Evolutionary conservation across 2,888 invertebrate genomes (phyloP), one percentile per base, ranked within the genome.

Genomic region (Parnassius smintheus): DNA sequence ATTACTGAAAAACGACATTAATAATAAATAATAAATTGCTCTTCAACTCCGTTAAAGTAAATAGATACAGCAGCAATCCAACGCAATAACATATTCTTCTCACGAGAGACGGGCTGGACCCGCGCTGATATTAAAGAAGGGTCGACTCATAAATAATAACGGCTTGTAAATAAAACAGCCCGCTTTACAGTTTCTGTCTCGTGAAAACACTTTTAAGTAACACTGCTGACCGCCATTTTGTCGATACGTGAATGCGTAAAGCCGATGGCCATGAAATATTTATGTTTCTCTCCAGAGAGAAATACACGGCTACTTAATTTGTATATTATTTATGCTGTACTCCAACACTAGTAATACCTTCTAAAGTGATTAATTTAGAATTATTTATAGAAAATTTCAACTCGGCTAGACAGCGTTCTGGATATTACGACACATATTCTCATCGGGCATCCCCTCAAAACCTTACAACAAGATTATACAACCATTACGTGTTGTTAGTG

Each of bases 131-230:
- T 49, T 49, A 49, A n/a, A 49, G 49, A 49, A 49, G 13, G 49
- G 49, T 49, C 49, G 13, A 49, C 55, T 56, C 45, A 45, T 56
- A 56, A 56, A 56, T 56, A 46, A 56, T 56, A 56, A 56, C 55
- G 55, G 11, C 25, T 44, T 51, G 25, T 22, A 44, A 44, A 45
- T 44, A 12, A 45, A 45, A 45, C 11, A 8, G 45, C 13, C 22
- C 55, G 18, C 12, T 56, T 45, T 56, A 45, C 46, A 46, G 7
- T 46, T 42, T n/a, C 46, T 44, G 55, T 56, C 25, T 56, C 55
- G 45, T 56, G 45, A 45, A 56, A 25, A 46, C 55, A 18, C 18
- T 56, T 56, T 46, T 44, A 44, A 18, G 54, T 44, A 25, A 51
- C 51, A 51, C 25, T 13, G 10, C 25, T 51, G 9, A n/a, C 25